These are phyloP conservation scores for Ophonus ardosiacus DNA, from an alignment of 2,888 invertebrate species.

Conservation along the genomic window DNA sequence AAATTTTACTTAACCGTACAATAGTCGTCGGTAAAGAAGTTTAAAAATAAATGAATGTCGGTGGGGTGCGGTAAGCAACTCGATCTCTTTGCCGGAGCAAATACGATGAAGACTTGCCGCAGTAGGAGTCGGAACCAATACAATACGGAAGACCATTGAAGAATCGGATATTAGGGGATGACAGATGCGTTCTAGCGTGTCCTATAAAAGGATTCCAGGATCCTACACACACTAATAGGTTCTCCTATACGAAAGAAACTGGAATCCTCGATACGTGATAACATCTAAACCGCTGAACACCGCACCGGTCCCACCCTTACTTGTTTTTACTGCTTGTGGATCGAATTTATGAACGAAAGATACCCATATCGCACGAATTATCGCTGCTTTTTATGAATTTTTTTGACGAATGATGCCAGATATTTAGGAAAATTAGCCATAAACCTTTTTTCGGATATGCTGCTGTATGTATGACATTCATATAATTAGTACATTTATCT, in stretches of 20 bases:
- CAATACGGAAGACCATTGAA: conserved; percentile 57
- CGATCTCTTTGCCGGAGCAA: not conserved
- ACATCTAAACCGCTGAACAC: conserved; percentile 27
- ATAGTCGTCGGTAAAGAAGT: not conserved
- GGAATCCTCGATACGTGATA: conserved; percentile 46
- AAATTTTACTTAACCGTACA: conserved; percentile 2
- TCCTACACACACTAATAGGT: conserved; percentile 57
- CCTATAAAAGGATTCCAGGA: conserved; percentile 60
- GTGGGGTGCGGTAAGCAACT: not conserved
- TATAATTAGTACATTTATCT: not conserved
- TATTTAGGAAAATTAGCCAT: conserved; percentile 17
- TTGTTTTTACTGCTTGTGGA: conserved; percentile 54
- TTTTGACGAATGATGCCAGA: conserved; percentile 17
- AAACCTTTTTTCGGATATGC: not conserved
- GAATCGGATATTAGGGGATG: conserved; percentile 58
- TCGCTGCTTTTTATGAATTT: conserved; percentile 55
- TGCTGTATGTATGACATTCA: not conserved
- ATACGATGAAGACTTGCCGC: conserved; percentile 5
- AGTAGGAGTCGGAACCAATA: conserved; percentile 28
- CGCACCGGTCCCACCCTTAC: not conserved
- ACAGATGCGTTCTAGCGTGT: conserved; percentile 58
- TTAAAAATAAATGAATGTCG: conserved; percentile 37
- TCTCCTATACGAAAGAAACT: conserved; percentile 49
- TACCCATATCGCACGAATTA: conserved; percentile 45
- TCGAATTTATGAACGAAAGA: conserved; percentile 46